Evolutionary conservation across 2,797 vertebrate genomes (phyloP).

Genomic region (Diplodus sargus): DNA sequence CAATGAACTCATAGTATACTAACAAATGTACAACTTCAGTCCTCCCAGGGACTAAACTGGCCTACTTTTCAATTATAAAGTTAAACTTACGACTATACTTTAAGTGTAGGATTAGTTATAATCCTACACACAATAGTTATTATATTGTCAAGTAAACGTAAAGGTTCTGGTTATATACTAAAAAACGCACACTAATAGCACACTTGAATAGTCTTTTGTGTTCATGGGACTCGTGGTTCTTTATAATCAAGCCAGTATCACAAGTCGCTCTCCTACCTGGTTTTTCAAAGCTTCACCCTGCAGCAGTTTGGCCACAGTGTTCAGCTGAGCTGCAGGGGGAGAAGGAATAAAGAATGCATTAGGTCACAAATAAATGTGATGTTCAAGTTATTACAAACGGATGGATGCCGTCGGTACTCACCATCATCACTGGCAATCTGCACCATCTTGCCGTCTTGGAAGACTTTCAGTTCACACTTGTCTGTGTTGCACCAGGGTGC

Average conservation of each 20-base stretch:
- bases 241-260: not conserved
- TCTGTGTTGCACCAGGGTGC: slow-evolving; percentile 36
- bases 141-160: no score
- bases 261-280: slow-evolving; percentile 43
- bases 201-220: not conserved
- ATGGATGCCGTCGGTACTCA: slow-evolving; percentile 27
- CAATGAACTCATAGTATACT: no score
- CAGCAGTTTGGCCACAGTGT: slow-evolving; percentile 39
- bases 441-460: slow-evolving; percentile 38
- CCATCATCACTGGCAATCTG: slow-evolving; percentile 52
- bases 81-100: no score
- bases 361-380: not conserved
- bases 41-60: no score
- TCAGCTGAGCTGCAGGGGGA: slow-evolving; percentile 34
- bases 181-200: no score
- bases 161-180: no score
- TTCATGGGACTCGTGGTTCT: slow-evolving; percentile 10
- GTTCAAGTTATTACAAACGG: no score
- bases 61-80: no score
- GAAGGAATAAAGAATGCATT: not conserved
- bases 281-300: slow-evolving; percentile 42
- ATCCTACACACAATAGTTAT: no score
- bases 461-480: slow-evolving; percentile 65
- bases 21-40: no score
- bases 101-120: no score